Conservation (phyloP, 2,888 invertebrate species). For the Dicyrtoma fusca region DNA sequence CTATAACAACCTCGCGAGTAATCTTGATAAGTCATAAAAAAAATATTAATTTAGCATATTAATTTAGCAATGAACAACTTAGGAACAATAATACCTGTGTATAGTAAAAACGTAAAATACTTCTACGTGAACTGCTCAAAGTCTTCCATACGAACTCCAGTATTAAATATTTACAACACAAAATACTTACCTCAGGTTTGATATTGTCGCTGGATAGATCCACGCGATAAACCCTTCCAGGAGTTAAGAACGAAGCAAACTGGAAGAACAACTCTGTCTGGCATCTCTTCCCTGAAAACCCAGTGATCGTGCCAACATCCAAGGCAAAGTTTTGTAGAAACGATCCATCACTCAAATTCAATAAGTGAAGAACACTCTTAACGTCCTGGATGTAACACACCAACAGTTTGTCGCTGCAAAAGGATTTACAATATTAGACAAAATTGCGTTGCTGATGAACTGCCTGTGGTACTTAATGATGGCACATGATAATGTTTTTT, state of each 20-base stretch:
- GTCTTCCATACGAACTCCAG: no score
- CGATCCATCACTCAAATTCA: constrained; percentile 73
- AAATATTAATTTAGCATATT: no score
- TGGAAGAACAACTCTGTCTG: constrained; percentile 90
- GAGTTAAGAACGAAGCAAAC: constrained; percentile 91
- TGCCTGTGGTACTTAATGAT: no score
- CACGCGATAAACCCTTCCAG: constrained; percentile 82
- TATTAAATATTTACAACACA: not conserved
- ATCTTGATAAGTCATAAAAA: constrained; percentile 70
- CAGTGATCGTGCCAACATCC: constrained; percentile 83
- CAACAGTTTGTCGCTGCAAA: constrained; percentile 39
- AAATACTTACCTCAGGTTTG: constrained; percentile 65
- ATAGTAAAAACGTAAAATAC: no score
- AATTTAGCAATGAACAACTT: no score
- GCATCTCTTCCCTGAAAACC: constrained; percentile 81
- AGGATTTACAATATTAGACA: not conserved
- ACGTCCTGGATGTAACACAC: constrained; percentile 68
- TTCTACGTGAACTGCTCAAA: no score
- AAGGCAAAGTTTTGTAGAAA: constrained; percentile 75
- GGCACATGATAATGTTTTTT: no score
- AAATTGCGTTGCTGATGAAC: no score
- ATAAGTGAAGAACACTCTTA: constrained; percentile 85
- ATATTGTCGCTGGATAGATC: constrained; percentile 71
- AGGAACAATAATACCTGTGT: no score
- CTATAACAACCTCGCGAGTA: constrained; percentile 81